Conservation (phyloP, 2,888 invertebrate species). For the Carterocephalus palaemon region DNA sequence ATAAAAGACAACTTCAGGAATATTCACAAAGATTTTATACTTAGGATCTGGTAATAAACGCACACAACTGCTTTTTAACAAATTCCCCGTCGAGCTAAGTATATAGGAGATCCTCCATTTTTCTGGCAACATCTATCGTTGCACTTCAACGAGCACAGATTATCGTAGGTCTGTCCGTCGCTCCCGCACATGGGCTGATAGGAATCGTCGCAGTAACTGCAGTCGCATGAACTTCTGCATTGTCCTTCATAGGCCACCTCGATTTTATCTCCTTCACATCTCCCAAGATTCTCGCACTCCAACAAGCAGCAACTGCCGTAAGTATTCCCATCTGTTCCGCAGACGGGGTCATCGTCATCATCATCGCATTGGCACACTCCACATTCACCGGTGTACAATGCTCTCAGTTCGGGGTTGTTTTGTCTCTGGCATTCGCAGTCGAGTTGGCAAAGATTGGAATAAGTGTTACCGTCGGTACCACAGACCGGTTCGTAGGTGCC, state of each 20-base stretch:
- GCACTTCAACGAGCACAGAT: slow-evolving; percentile 40
- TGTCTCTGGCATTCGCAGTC: slow-evolving; percentile 34
- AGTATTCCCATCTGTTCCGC: slow-evolving; percentile 40
- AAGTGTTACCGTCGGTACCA: slow-evolving; percentile 37
- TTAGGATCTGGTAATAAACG: too few relatives aligned
- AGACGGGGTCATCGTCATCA: slow-evolving; percentile 36
- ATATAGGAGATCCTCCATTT: slow-evolving; percentile 6
- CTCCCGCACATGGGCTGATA: slow-evolving; percentile 41
- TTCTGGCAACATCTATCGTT: slow-evolving; percentile 32
- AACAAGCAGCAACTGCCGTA: slow-evolving; percentile 41
- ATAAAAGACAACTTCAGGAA: too few relatives aligned
- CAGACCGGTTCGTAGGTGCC: slow-evolving; percentile 36
- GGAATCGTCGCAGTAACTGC: slow-evolving; percentile 29
- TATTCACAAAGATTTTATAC: too few relatives aligned
- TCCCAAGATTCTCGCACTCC: slow-evolving; percentile 36
- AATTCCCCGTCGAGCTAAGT: slow-evolving; percentile 21
- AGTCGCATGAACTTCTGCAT: slow-evolving; percentile 37
- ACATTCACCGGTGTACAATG: slow-evolving; percentile 36
- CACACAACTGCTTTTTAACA: slow-evolving; percentile 26
- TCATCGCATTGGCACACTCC: slow-evolving; percentile 36
- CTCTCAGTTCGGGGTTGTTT: slow-evolving; percentile 26
- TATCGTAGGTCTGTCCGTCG: slow-evolving; percentile 39
- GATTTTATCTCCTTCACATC: slow-evolving; percentile 20
- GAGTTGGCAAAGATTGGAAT: slow-evolving; percentile 37
- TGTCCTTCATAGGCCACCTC: slow-evolving; percentile 29